These are phyloP conservation scores for Drosophila melanosoma DNA, from an alignment of 2,888 invertebrate genomes.

Conservation along the genomic window DNA sequence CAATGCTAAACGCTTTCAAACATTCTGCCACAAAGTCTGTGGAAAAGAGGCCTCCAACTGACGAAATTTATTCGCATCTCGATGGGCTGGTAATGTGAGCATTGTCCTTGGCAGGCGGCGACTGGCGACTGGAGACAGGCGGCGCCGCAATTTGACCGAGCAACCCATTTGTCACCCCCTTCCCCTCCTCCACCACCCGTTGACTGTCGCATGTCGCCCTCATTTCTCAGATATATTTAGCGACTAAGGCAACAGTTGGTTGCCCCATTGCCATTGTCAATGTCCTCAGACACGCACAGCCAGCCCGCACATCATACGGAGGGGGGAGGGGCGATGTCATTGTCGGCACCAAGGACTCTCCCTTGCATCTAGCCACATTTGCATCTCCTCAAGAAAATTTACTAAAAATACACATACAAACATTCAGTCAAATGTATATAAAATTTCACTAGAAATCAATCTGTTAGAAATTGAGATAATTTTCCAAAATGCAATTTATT, in stretches of 20 bases:
- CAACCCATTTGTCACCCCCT: constrained; percentile 7
- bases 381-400: neutral
- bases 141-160: constrained; percentile 61
- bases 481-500: neutral
- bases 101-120: constrained; percentile 69
- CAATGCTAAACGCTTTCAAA: constrained; percentile 65
- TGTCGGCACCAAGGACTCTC: constrained; percentile 34
- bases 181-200: neutral
- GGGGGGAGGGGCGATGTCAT: neutral
- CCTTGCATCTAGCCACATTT: constrained; percentile 1
- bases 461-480: no score
- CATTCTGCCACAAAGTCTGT: constrained; percentile 24
- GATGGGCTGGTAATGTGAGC: constrained; percentile 33
- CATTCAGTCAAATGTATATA: neutral
- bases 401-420: neutral
- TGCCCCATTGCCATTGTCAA: constrained; percentile 30
- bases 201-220: constrained; percentile 11
- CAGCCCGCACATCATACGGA: neutral
- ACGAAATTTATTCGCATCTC: constrained; percentile 70
- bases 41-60: constrained; percentile 35
- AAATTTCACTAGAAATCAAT: neutral
- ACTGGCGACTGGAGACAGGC: constrained; percentile 69
- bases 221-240: constrained; percentile 45
- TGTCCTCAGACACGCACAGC: constrained; percentile 43
- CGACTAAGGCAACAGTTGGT: constrained; percentile 57